These are phyloP conservation scores for Epinephelus cyanopodus DNA, from an alignment of 2,113 vertebrate genomes.

Conservation along the genomic window DNA sequence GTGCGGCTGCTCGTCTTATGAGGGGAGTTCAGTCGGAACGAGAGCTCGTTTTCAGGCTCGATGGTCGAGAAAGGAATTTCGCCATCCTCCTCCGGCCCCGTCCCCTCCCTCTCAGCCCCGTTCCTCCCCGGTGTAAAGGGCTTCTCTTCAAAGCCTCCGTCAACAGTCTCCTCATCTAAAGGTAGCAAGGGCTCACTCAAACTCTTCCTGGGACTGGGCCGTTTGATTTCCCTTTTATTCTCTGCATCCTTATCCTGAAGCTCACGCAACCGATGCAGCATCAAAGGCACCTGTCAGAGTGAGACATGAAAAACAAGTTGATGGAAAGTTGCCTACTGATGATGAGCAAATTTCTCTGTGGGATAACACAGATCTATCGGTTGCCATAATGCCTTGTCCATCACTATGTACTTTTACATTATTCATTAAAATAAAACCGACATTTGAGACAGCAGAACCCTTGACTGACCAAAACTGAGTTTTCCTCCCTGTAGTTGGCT, in stretches of 20 bases:
- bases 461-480: slow-evolving; percentile 92
- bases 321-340: slow-evolving; percentile 4
- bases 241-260: slow-evolving; percentile 92
- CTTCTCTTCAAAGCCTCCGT: slow-evolving; percentile 92
- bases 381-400: neutral
- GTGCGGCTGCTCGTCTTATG: slow-evolving; percentile 88
- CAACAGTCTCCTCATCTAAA: slow-evolving; percentile 95
- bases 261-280: slow-evolving; percentile 93
- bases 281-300: slow-evolving; percentile 92
- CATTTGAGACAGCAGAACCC: neutral
- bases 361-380: neutral
- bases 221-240: slow-evolving; percentile 90
- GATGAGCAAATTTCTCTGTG: slow-evolving; percentile 3
- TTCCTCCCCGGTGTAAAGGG: slow-evolving; percentile 77
- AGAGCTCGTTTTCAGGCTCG: slow-evolving; percentile 87
- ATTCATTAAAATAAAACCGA: slow-evolving; percentile 1
- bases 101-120: slow-evolving; percentile 65
- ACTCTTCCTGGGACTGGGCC: slow-evolving; percentile 91
- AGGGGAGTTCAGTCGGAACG: slow-evolving; percentile 88
- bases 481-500: slow-evolving; percentile 98
- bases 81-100: slow-evolving; percentile 44
- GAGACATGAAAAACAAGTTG: slow-evolving; percentile 24
- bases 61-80: slow-evolving; percentile 70
- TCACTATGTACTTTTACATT: slow-evolving; percentile 11
- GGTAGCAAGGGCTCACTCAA: slow-evolving; percentile 89